Evolutionary conservation across 1,140 invertebrate genomes (phyloP).

Genomic region (Globodera ellingtonae): DNA sequence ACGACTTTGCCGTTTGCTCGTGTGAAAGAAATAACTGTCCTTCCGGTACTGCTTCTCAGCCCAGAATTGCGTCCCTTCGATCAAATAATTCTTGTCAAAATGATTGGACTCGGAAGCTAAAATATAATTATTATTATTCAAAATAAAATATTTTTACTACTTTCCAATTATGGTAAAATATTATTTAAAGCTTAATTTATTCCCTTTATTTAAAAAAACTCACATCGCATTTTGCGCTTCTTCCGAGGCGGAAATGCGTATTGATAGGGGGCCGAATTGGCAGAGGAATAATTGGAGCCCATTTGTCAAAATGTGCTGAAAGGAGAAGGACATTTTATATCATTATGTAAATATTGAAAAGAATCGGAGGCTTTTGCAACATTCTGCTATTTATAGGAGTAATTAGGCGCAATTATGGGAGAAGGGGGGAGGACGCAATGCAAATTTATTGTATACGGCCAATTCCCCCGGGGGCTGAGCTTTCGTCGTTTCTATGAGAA

Average conservation of each 20-base stretch:
- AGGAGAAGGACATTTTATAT: too few species aligned
- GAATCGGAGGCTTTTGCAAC: not conserved
- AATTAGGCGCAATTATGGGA: not conserved
- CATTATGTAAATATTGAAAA: not conserved
- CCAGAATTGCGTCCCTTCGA: slow-evolving; percentile 29
- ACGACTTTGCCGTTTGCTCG: not conserved
- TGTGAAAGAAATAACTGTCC: slow-evolving; percentile 6
- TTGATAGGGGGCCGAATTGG: slow-evolving; percentile 10
- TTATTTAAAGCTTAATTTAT: not conserved
- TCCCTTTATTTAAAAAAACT: not conserved
- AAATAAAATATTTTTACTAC: too few species aligned
- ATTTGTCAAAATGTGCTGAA: not conserved
- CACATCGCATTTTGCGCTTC: slow-evolving; percentile 10
- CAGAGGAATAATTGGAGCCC: slow-evolving; percentile 19
- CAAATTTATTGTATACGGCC: too few species aligned
- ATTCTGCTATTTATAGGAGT: not conserved
- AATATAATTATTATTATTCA: not conserved
- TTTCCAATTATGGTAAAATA: too few species aligned
- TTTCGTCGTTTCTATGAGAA: too few species aligned
- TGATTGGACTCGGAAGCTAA: slow-evolving; percentile 18
- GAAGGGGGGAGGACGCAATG: not conserved
- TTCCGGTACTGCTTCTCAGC: slow-evolving; percentile 15
- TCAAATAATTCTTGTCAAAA: slow-evolving; percentile 31
- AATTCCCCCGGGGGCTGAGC: too few species aligned
- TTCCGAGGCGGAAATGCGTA: slow-evolving; percentile 23